Evolutionary conservation across 1,140 invertebrate genomes (phyloP), one percentile per base, ranked within the genome.

Genomic region (Drosophila setifemur): DNA sequence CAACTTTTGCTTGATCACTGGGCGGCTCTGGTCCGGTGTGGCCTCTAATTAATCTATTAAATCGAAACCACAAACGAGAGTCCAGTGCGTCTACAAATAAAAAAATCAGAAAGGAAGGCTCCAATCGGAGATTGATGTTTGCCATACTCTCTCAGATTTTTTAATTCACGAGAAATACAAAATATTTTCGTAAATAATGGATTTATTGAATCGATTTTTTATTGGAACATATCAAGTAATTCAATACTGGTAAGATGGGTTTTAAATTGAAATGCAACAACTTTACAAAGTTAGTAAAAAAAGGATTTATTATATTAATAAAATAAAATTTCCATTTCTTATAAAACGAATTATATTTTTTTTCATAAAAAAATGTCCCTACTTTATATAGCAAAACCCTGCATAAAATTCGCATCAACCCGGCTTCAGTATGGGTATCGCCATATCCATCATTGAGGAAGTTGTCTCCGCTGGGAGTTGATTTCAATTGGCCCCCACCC

Each of bases 21-120:
- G 79, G 81, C 81, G 75, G 81, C 16, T 12, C 28, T 49, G 50
- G 67, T 37, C 60, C 64, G 52, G 67, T 60, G 45, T 40, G 67
- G 72, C 57, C 81, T 86, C 53, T 86, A 86, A 86, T 86, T 86
- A 86, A 86, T 86, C 82, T 86, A 86, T 86, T 86, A 87, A 86
- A 87, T 81, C 29, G 44, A 69, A 54, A 44, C 66, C 67, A 69
- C 75, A 86, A 68, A 79, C 75, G 72, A 75, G 70, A 55, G 60
- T 47, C 31, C 53, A 64, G 8, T 11, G 35, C 55, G 45, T 58
- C 73, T 71, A 76, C 52, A 50, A 77, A 71, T n/a, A n/a, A 57
- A 73, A 49, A 42, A 64, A 35, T n/a, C 4, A 26, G 26, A 23
- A 23, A 47, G 21, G 31, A 23, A 40, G 11, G 11, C 11, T 14